Base-by-base conservation (phyloP, 2,888 invertebrate species). In the Anorthoa munda region DNA sequence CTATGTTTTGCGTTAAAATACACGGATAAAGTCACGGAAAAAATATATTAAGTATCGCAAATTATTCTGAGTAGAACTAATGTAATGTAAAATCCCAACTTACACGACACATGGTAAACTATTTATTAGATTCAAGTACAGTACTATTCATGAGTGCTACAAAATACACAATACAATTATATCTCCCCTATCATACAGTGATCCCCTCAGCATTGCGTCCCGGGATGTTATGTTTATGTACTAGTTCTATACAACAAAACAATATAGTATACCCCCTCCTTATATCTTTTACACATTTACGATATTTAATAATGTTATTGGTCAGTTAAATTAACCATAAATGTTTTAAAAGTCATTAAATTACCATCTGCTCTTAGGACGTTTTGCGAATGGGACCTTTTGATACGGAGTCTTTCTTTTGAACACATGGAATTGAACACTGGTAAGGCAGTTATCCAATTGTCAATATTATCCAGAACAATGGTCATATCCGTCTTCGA, bases 91-190 rank as follows among this genome's bases (percentile, higher is more conserved):
- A 65, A 23, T 15, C 4, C 31, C 13, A 46, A 18, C 9, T 26
- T 31, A 12, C 23, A n/a, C 2, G 17, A 31, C 18, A 31, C 21
- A 17, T n/a, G 13, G 12, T 13, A 17, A 11, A 53, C 12, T 9
- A 50, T 26, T 13, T 48, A 50, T 48, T 11, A 46, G n/a, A 64
- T 53, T 53, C 31, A 50, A 58, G 18, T 56, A 26, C 12, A 26
- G 46, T 39, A 64, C 21, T 61, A 76, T 78, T 75, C 69, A 61
- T 76, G 63, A 71, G 46, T 71, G 46, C n/a, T 63, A 39, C 51
- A 63, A 31, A 56, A 23, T 39, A 17, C 50, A n/a, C 39, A 51
- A 56, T 56, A 64, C 64, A 55, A 55, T 65, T 23, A 65, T 23
- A 51, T 65, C 73, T 74, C 77, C 77, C 75, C 80, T 73, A 61